Base-by-base conservation (phyloP, 1,140 invertebrate species). In the Reticulitermes speratus region DNA sequence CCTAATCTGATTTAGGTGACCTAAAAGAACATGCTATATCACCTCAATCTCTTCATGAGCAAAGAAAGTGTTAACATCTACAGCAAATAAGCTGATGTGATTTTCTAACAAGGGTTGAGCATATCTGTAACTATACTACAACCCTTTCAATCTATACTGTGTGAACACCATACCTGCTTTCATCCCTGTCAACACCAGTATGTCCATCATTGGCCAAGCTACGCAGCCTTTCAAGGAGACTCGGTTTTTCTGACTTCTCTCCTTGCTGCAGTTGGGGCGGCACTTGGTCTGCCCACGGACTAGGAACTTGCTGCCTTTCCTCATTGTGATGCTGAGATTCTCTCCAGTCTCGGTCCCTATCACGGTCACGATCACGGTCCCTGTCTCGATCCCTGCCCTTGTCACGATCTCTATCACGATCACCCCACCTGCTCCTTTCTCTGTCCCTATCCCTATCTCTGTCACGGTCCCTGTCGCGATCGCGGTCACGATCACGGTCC, bases 121-220 rank as follows among this genome's bases (percentile, higher is more conserved):
- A 48, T 48, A 48, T 21, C 19, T 55, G 14, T 55, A 55, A 12
- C 14, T 19, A 55, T 16, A 55, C 1, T 55, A 55, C 19, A 21
- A 55, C 5, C 19, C 52, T 48, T 48, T 16, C 38, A 38, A 38
- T 38, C 38, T 5, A 23, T 5, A 25, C 59, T 1, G 19, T 65
- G 59, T 23, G 12, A 5, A 8, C 21, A 65, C 59, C 8, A 19
- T 84, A 84, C 83, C 83, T 84, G 44, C 86, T 88, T 88, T 82
- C 91, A 90, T 25, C 90, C 88, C 86, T 91, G 89, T 86, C 91
- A 8, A 32, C 9, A 9, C 55, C 75, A 82, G 48, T 65, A 82
- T 87, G 85, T 44, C 88, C 85, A 65, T 88, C 87, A 83, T 88
- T 88, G 8, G 88, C 88, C 32, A 88, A 48, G 59, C 84, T 88